Evolutionary conservation across 2,113 vertebrate genomes (phyloP).

Genomic region (Paradisaea rubra): DNA sequence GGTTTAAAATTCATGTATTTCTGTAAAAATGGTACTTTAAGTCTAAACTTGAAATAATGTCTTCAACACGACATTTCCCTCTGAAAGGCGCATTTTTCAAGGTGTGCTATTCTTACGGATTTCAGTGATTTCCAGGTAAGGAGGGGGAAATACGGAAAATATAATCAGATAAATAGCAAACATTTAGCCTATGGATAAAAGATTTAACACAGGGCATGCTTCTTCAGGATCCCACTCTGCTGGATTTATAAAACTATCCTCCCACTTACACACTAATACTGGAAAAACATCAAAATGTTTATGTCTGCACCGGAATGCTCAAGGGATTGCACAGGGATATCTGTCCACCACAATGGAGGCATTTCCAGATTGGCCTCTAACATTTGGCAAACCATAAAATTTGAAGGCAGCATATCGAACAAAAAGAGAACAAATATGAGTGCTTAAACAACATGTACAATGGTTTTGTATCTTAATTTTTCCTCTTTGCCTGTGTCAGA

Average conservation of each 20-base stretch:
- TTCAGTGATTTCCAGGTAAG: not conserved
- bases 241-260: not conserved
- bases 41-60: not conserved
- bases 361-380: not conserved
- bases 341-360: not conserved
- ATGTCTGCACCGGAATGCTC: not conserved
- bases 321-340: not conserved
- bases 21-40: not conserved
- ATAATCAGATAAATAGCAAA: not conserved
- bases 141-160: rapidly evolving
- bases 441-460: not conserved
- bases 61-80: not conserved
- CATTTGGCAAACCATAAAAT: not conserved
- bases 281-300: not conserved
- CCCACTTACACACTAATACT: not conserved
- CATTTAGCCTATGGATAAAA: not conserved
- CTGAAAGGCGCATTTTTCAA: not conserved
- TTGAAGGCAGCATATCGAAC: not conserved
- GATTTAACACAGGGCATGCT: not conserved
- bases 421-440: not conserved
- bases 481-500: not conserved
- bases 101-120: not conserved
- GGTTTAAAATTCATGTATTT: not conserved
- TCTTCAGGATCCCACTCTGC: not conserved
- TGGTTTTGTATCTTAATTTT: not conserved